Evolutionary conservation across 2,113 vertebrate species (phyloP).

Genomic region (Lycaon pictus): DNA sequence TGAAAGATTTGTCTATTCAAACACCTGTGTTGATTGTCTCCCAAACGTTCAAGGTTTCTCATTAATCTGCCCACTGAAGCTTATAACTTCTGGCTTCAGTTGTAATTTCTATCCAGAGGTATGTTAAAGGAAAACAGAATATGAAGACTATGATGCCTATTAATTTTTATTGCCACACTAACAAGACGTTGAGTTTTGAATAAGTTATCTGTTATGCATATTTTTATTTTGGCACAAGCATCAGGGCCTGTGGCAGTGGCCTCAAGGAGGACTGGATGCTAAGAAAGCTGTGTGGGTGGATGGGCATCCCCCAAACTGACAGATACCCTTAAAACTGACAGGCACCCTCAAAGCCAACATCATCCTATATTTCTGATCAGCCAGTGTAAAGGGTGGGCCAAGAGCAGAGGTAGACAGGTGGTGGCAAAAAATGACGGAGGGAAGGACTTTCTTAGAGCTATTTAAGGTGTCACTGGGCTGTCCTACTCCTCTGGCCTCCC

Average conservation of each 20-base stretch:
- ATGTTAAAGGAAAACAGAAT: neutral
- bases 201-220: neutral
- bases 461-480: neutral
- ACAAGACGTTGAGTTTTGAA: constrained; percentile 48
- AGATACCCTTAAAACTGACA: neutral
- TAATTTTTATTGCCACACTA: constrained; percentile 30
- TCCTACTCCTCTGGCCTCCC: neutral
- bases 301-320: neutral
- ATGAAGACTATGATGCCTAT: constrained; percentile 12
- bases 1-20: constrained; percentile 39
- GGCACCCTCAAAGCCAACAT: neutral
- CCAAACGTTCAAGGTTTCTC: constrained; percentile 35
- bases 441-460: neutral
- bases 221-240: constrained; percentile 33
- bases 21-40: constrained; percentile 16
- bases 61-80: constrained; percentile 57
- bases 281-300: neutral
- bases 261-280: neutral
- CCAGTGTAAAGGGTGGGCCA: neutral
- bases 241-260: neutral
- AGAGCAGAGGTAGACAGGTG: neutral
- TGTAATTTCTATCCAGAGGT: constrained; percentile 45
- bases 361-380: neutral
- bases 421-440: neutral
- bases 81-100: constrained; percentile 46